Conservation (phyloP, 2,797 vertebrate genomes). For the Squalus acanthias region DNA sequence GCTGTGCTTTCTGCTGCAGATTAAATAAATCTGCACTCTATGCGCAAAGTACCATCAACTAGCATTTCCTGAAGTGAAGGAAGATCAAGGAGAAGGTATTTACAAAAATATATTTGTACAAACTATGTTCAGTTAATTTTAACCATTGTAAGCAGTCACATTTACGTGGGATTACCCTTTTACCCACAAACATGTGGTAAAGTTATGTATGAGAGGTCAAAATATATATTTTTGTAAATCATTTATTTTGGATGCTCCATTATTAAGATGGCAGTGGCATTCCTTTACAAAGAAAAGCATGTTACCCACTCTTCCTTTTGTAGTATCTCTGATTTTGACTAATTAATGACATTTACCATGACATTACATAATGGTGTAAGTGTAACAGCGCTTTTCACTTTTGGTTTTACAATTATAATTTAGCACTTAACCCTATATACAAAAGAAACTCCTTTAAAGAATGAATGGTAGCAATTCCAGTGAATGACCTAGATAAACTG, state of each 20-base stretch:
- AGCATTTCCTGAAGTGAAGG: background rate
- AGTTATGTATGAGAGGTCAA: no score
- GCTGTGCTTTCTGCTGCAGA: background rate
- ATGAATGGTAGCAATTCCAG: background rate
- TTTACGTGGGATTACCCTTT: no score
- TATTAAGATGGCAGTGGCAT: background rate
- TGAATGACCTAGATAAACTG: background rate
- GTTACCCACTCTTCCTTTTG: background rate
- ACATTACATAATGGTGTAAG: no score
- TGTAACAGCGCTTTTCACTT: background rate
- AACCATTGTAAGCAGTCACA: no score
- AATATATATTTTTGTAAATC: background rate
- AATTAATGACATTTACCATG: background rate
- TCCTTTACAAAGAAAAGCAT: background rate
- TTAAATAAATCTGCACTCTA: background rate
- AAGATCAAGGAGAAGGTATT: background rate
- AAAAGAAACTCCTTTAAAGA: background rate
- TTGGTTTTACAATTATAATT: background rate
- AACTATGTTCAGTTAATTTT: no score
- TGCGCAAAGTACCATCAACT: background rate
- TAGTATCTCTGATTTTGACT: background rate
- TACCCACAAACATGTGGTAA: no score
- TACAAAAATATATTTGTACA: background rate
- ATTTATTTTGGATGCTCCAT: background rate
- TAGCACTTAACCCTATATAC: background rate